Evolutionary conservation across 2,113 vertebrate species (phyloP).

Genomic region (Ameiurus melas): DNA sequence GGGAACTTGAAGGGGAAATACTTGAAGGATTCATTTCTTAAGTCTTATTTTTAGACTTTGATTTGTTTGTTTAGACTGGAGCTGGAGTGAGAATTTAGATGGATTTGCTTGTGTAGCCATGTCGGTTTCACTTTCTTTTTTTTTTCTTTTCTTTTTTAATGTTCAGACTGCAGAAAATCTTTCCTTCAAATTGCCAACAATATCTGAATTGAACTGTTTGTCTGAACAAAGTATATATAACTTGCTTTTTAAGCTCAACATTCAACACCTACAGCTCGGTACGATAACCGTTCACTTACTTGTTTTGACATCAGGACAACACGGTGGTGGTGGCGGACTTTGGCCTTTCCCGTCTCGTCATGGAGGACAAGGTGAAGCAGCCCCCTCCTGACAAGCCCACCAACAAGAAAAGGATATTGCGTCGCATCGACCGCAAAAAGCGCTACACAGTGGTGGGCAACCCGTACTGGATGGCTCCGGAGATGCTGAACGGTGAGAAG

Average conservation of each 20-base stretch:
- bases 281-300: neutral
- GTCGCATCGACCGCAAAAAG: slow-evolving; percentile 89
- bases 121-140: neutral
- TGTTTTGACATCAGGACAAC: slow-evolving; percentile 78
- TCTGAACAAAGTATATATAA: neutral
- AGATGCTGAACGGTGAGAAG: slow-evolving; percentile 93
- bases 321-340: slow-evolving; percentile 96
- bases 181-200: neutral
- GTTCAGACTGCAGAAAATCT: neutral
- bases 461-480: slow-evolving; percentile 98
- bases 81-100: neutral
- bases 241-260: neutral
- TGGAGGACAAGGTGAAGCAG: slow-evolving; percentile 85
- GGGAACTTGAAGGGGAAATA: neutral
- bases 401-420: slow-evolving; percentile 84
- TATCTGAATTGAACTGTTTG: neutral
- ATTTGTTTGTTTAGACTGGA: neutral
- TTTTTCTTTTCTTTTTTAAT: neutral
- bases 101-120: neutral
- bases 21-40: neutral
- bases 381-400: slow-evolving; percentile 81
- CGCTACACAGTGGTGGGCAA: slow-evolving; percentile 96
- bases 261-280: neutral
- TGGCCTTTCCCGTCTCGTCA: slow-evolving; percentile 87
- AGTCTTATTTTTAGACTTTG: neutral